phyloP scores from a whole-genome alignment of 2,888 invertebrate genomes.

The Ctenicera cuprea region DNA sequence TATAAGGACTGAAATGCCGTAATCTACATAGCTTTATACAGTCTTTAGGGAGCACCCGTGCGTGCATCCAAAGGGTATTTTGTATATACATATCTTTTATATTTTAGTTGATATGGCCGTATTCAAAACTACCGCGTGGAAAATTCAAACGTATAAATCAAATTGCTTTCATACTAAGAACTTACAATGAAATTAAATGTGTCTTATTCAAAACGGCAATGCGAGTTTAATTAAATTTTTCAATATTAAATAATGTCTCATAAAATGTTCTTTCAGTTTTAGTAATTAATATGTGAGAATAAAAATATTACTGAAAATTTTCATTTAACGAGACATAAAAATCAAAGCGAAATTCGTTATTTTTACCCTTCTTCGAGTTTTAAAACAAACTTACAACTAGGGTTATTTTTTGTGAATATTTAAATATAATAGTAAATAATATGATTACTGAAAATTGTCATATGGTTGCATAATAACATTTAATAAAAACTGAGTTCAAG shows the following conservation, averaged over 20 bases:
- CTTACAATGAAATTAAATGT: conserved; percentile 31
- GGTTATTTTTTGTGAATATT: too few relatives aligned
- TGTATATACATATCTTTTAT: conserved; percentile 63
- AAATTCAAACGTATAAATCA: conserved; percentile 64
- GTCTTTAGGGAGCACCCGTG: conserved; percentile 59
- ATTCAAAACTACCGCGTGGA: conserved; percentile 62
- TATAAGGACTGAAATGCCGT: conserved; percentile 51
- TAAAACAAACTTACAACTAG: too few relatives aligned
- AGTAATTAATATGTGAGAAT: background rate
- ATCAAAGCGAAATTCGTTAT: too few relatives aligned
- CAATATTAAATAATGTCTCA: background rate
- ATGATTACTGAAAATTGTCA: too few relatives aligned
- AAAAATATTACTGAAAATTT: too few relatives aligned
- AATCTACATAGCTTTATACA: conserved; percentile 54
- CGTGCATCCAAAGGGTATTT: conserved; percentile 59
- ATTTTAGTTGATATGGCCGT: conserved; percentile 61
- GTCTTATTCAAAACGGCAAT: conserved; percentile 10
- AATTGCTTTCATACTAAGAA: conserved; percentile 55
- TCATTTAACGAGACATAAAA: too few relatives aligned
- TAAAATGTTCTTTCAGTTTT: background rate
- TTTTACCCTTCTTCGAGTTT: too few relatives aligned
- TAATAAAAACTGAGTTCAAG: too few relatives aligned
- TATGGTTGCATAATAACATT: too few relatives aligned
- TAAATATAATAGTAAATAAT: too few relatives aligned
- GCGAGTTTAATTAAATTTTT: conserved; percentile 21